Conservation (phyloP, 2,888 invertebrate species). For the Cepaea hortensis region DNA sequence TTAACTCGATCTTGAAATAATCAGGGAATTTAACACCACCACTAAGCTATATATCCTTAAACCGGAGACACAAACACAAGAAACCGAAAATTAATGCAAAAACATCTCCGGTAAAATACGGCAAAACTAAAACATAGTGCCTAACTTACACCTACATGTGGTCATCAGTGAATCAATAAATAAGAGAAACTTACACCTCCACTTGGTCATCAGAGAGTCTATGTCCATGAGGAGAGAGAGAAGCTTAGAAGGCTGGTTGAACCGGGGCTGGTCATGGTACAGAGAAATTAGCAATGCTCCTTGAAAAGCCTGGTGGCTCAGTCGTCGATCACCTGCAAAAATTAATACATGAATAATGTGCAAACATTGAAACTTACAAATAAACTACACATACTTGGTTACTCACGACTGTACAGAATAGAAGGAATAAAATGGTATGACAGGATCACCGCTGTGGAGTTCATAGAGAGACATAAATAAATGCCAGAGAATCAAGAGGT, state of each 20-base stretch:
- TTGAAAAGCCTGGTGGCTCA: conserved; percentile 93
- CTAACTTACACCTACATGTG: no score
- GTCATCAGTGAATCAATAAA: background rate
- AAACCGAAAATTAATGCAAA: no score
- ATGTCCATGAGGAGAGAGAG: conserved; percentile 96
- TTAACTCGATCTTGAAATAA: no score
- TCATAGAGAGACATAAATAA: conserved; percentile 6
- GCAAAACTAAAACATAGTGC: no score
- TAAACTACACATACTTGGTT: background rate
- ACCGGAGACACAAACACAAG: no score
- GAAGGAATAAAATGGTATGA: no score
- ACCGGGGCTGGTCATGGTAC: conserved; percentile 96
- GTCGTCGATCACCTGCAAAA: conserved; percentile 83
- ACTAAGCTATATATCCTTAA: no score
- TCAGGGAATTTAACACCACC: no score
- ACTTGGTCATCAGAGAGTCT: conserved; percentile 97
- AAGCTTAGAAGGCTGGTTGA: conserved; percentile 97
- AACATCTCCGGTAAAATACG: no score
- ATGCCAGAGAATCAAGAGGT: background rate
- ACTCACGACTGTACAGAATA: background rate
- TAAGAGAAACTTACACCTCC: conserved; percentile 88
- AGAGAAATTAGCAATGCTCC: conserved; percentile 98
- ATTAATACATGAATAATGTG: no score
- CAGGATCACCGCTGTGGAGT: background rate
- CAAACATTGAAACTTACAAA: no score